A percentile compares a stretch with the other conserved stretches of the same genome.
Evolutionary conservation across 2,888 invertebrate genomes (phyloP).

Genomic region (Parnassius mnemosyne): DNA sequence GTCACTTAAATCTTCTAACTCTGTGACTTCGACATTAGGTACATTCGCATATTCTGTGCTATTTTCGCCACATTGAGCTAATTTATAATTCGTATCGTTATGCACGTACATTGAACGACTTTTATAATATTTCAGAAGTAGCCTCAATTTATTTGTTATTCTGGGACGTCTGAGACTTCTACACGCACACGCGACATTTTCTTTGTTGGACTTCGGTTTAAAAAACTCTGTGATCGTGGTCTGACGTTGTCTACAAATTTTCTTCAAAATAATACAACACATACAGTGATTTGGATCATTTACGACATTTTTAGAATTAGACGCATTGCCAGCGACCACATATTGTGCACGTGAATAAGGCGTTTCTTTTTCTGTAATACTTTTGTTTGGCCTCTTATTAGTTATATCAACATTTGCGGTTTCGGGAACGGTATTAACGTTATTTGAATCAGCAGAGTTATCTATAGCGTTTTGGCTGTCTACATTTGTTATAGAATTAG

Average conservation of each 20-base stretch:
- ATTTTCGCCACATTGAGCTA: conserved; percentile 29
- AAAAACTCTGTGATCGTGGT: conserved; percentile 60
- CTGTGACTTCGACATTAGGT: conserved; percentile 1
- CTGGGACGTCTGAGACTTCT: conserved; percentile 44
- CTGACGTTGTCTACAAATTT: conserved; percentile 49
- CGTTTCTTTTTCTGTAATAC: no score
- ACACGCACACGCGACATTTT: conserved; percentile 47
- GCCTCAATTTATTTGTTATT: conserved; percentile 53
- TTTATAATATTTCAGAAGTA: conserved; percentile 51
- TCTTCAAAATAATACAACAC: conserved; percentile 56
- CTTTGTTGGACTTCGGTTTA: conserved; percentile 31
- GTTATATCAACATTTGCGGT: not conserved
- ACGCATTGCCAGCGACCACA: no score
- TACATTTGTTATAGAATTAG: not conserved
- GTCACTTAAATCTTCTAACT: conserved; percentile 27
- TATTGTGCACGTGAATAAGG: no score
- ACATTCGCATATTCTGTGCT: not conserved
- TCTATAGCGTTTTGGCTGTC: no score
- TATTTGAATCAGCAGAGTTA: not conserved
- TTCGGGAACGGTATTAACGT: no score
- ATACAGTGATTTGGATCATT: conserved; percentile 45
- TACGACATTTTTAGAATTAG: no score
- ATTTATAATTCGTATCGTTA: conserved; percentile 38
- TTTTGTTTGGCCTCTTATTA: not conserved
- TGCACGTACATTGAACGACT: conserved; percentile 37